Evolutionary conservation across 2,888 invertebrate species (phyloP).

Genomic region (Xestia xanthographa): DNA sequence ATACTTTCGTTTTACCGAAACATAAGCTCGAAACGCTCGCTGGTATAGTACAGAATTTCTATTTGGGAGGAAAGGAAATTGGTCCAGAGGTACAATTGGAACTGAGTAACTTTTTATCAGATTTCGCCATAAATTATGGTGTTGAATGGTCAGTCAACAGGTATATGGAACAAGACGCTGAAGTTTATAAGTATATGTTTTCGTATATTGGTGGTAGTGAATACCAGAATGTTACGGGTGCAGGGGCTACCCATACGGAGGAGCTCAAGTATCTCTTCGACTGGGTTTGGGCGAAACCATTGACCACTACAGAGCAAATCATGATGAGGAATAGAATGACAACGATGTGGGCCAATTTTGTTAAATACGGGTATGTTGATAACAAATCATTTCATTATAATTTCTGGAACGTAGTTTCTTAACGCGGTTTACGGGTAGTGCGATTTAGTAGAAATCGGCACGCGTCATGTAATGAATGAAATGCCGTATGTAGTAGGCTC

Average conservation of each 20-base stretch:
- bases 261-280: slow-evolving; percentile 74
- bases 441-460: too few relatives aligned
- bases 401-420: too few relatives aligned
- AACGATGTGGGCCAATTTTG: slow-evolving; percentile 78
- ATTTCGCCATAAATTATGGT: slow-evolving; percentile 71
- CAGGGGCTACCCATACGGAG: slow-evolving; percentile 74
- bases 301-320: slow-evolving; percentile 67
- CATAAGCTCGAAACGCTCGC: slow-evolving; percentile 58
- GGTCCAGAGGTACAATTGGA: slow-evolving; percentile 67
- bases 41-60: slow-evolving; percentile 65
- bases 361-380: slow-evolving; percentile 75
- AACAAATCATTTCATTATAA: too few relatives aligned
- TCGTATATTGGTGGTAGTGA: slow-evolving; percentile 72
- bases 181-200: slow-evolving; percentile 73
- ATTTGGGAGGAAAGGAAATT: slow-evolving; percentile 68
- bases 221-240: slow-evolving; percentile 67
- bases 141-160: slow-evolving; percentile 72
- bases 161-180: slow-evolving; percentile 67
- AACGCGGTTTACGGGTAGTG: too few relatives aligned
- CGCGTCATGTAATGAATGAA: too few relatives aligned
- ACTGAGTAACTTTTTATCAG: slow-evolving; percentile 71
- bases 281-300: slow-evolving; percentile 52
- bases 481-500: too few relatives aligned
- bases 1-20: slow-evolving; percentile 45
- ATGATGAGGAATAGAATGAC: slow-evolving; percentile 75